Conservation (phyloP, 2,888 invertebrate genomes). For the Harpalus rubripes region DNA sequence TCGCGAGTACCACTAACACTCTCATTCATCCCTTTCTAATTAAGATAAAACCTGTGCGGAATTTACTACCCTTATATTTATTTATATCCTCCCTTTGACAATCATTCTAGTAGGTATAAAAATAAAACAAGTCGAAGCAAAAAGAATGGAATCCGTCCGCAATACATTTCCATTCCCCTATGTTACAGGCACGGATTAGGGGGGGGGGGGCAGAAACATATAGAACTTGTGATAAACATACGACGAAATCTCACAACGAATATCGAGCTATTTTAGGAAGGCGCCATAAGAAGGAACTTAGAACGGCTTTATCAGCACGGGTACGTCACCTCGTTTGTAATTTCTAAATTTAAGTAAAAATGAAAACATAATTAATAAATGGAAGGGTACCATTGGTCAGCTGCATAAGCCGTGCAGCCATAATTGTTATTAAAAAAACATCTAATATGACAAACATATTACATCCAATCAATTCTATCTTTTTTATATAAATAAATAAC, state of each 20-base stretch:
- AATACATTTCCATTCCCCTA: slow-evolving; percentile 45
- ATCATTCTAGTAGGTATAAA: slow-evolving; percentile 27
- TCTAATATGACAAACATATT: too few relatives aligned
- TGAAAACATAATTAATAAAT: too few relatives aligned
- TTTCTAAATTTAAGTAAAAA: too few relatives aligned
- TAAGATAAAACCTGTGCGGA: neutral
- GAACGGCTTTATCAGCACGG: neutral
- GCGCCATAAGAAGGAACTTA: neutral
- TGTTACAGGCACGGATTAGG: neutral
- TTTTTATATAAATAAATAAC: too few relatives aligned
- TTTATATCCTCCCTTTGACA: slow-evolving; percentile 13
- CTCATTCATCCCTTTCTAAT: neutral
- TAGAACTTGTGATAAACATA: slow-evolving; percentile 21
- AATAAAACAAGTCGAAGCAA: slow-evolving; percentile 31
- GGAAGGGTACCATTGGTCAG: too few relatives aligned
- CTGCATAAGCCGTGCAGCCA: too few relatives aligned
- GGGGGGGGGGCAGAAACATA: neutral
- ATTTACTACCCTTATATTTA: slow-evolving; percentile 29
- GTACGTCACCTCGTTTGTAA: too few relatives aligned
- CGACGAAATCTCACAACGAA: slow-evolving; percentile 14
- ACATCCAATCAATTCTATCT: too few relatives aligned
- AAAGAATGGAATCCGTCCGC: slow-evolving; percentile 18
- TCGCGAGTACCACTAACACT: neutral
- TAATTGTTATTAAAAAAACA: too few relatives aligned
- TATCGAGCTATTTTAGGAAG: slow-evolving; percentile 46